Percentiles rank a stretch among this genome's conserved stretches.
Conservation (phyloP, 2,113 vertebrate species). For the Dicaeum eximium region DNA sequence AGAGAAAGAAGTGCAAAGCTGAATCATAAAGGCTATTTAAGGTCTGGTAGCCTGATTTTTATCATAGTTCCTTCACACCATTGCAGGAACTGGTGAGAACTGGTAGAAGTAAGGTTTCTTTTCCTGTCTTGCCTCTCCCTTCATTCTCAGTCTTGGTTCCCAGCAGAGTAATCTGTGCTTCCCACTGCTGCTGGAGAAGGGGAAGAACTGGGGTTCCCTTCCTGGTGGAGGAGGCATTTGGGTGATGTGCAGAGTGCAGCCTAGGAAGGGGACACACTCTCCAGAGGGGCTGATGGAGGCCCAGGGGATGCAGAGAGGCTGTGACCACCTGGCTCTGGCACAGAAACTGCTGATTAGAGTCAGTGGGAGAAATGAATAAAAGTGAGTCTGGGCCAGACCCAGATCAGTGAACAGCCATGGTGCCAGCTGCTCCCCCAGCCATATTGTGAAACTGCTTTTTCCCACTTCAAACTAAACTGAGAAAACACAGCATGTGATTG, state of each 20-base stretch:
- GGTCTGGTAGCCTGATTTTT: not conserved
- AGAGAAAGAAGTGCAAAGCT: not conserved
- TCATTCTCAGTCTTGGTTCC: not conserved
- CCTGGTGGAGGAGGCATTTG: fast-evolving
- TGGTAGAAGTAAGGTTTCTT: not conserved
- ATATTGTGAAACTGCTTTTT: not conserved
- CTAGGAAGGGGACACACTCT: fast-evolving
- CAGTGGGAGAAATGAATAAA: not conserved
- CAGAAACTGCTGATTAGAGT: not conserved
- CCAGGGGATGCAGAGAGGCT: not conserved
- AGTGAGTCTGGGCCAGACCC: not conserved
- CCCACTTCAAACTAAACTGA: not conserved
- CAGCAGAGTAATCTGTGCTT: not conserved
- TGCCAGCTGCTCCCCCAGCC: not conserved
- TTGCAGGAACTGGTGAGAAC: not conserved
- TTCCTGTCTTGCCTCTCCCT: not conserved
- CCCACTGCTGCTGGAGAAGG: not conserved
- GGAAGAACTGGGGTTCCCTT: not conserved
- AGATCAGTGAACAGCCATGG: not conserved
- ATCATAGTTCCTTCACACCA: not conserved
- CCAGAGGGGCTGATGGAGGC: not conserved
- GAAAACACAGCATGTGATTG: not conserved
- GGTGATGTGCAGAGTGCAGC: fast-evolving
- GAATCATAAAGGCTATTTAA: not conserved
- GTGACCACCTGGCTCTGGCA: not conserved